Evolutionary conservation across 2,113 vertebrate species (phyloP).

Genomic region (Psilopsiagon aymara): DNA sequence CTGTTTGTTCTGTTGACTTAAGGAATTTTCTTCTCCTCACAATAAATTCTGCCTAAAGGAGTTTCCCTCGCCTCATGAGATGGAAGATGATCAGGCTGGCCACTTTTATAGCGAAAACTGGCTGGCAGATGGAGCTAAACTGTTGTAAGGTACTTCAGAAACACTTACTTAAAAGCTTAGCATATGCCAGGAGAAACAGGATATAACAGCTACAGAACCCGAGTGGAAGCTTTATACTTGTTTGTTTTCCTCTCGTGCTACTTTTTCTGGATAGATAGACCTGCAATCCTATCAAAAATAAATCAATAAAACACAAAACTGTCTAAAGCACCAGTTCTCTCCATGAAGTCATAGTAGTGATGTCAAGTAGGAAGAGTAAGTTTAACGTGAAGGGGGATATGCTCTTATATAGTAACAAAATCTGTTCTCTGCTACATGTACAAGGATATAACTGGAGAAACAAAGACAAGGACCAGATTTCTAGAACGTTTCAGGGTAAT

Average conservation of each 20-base stretch:
- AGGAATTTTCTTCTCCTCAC: constrained; percentile 1
- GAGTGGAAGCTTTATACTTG: neutral
- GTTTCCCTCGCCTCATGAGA: neutral
- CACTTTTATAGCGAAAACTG: constrained; percentile 11
- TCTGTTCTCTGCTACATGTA: neutral
- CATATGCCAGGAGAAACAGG: neutral
- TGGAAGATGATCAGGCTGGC: constrained; percentile 17
- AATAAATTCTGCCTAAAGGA: constrained; percentile 35
- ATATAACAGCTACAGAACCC: neutral
- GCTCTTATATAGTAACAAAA: neutral
- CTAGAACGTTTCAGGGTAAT: neutral
- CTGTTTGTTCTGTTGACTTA: neutral
- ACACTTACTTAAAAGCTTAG: constrained; percentile 47
- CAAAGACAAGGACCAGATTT: neutral
- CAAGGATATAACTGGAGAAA: neutral
- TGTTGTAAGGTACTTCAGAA: constrained; percentile 58
- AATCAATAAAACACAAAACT: neutral
- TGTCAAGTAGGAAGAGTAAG: neutral
- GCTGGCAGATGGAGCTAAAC: constrained; percentile 52
- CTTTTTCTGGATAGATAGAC: neutral
- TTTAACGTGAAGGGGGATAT: neutral
- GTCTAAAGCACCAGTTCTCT: neutral
- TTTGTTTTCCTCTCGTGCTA: neutral
- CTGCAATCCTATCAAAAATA: neutral
- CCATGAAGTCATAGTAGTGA: neutral